These are phyloP conservation scores for Gallinago media DNA, from an alignment of 2,113 vertebrate species.

Conservation along the genomic window DNA sequence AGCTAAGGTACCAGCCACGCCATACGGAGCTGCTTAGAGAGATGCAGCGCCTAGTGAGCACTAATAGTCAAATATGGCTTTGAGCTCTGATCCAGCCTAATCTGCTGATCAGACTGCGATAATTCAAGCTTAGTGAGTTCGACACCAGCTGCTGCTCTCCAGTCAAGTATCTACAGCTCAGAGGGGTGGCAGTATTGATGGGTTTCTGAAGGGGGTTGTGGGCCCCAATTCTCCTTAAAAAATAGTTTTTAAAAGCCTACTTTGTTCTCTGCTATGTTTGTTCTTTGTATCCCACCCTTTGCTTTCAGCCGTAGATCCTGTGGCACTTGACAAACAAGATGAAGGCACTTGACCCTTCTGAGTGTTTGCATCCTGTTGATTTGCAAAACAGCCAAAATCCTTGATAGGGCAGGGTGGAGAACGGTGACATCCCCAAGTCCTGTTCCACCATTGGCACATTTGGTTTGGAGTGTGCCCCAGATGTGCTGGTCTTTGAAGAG, in stretches of 20 bases:
- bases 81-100: neutral
- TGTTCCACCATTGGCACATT: neutral
- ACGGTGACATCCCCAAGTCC: neutral
- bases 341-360: conserved; percentile 30
- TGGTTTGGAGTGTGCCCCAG: accelerated
- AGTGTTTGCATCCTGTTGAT: conserved; percentile 13
- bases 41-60: neutral
- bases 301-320: neutral
- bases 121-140: neutral
- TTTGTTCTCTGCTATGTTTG: neutral
- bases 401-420: accelerated
- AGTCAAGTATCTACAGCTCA: neutral
- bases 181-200: neutral
- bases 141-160: neutral
- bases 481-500: neutral
- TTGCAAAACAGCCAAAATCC: neutral
- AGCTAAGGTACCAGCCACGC: neutral
- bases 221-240: neutral
- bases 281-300: neutral
- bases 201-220: neutral
- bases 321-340: conserved; percentile 7
- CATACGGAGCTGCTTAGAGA: neutral
- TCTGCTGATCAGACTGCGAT: neutral
- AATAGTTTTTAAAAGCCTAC: neutral
- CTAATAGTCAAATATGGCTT: neutral